phyloP scores from a whole-genome alignment of 64 coral and sea anemone species.

The Pachyseris speciosa region DNA sequence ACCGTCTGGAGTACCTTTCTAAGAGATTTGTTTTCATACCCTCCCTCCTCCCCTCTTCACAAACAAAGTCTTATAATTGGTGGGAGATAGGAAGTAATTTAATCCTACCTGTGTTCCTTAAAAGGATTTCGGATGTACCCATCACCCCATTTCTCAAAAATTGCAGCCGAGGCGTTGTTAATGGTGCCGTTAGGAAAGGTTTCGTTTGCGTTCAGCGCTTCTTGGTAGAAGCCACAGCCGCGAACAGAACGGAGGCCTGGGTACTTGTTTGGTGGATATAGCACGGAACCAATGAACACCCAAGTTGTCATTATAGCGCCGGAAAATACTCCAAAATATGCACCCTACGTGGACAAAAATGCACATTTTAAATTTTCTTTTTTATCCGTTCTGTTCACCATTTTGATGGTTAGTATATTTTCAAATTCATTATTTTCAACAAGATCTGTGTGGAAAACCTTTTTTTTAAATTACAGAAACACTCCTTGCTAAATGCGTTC shows the following conservation, averaged over 20 bases:
- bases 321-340: slow-evolving; percentile 84
- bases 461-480: too few relatives aligned
- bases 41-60: too few relatives aligned
- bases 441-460: too few relatives aligned
- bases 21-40: too few relatives aligned
- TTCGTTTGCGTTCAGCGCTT: slow-evolving; percentile 44
- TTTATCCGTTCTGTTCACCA: too few relatives aligned
- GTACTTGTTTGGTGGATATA: slow-evolving; percentile 87
- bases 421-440: too few relatives aligned
- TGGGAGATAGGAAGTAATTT: background rate
- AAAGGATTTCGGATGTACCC: slow-evolving; percentile 38
- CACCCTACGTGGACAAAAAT: slow-evolving; percentile 49
- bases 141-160: background rate
- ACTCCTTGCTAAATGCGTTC: too few relatives aligned
- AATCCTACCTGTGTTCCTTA: slow-evolving; percentile 37
- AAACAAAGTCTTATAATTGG: too few relatives aligned
- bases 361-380: too few relatives aligned
- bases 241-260: slow-evolving; percentile 68
- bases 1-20: too few relatives aligned
- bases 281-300: slow-evolving; percentile 77
- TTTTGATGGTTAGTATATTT: too few relatives aligned
- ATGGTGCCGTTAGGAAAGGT: background rate
- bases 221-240: slow-evolving; percentile 54
- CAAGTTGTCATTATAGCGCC: slow-evolving; percentile 70
- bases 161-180: background rate